Evolutionary conservation across 2,113 vertebrate species (phyloP), one percentile per base, ranked within the genome.

Genomic region (Tamias sibiricus): DNA sequence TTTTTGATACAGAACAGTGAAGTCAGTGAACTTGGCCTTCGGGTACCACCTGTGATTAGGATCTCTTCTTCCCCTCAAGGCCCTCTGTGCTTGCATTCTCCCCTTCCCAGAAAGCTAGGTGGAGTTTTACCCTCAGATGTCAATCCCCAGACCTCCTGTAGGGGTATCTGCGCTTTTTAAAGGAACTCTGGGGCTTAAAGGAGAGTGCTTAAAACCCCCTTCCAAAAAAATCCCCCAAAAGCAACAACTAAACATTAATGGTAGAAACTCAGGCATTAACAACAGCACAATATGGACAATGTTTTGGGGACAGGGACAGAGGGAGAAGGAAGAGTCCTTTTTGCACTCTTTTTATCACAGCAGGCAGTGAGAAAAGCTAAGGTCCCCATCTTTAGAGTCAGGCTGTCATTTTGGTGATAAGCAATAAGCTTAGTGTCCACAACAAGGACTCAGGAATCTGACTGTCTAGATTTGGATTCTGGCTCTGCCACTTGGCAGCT

Each of bases 261-360:
- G 6, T 12, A 35, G 71, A 47, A 44, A 30, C 4, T 24, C 5
- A 52, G 91, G 8, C 14, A 13, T 9, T 76, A 13, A 22, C 11
- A 11, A 16, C 4, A 32, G 42, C 19, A 22, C 28, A 30, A 16
- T 1, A 37, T 2, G 30, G 12, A 35, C 17, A 57, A 4, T 17
- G 28, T 8, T 32, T 19, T 9, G 26, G 26, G 42, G 17, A 1
- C 1, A 57, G 35, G 14, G n/a, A 0, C 13, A 2, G 1, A 42
- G 8, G 59, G 1, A 52, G 30, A 52, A 11, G 4, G 4, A 2
- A 79, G 6, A 28, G 37, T 1, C 88, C 62, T 49, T 24, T 13
- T n/a, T 49, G 44, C 37, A 5, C 20, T 44, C 35, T 66, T 62
- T n/a, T 22, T 3, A 26, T 49, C 47, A 14, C 8, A 62, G 40